Conservation (phyloP, 2,888 invertebrate species). For the Acleris laterana region DNA sequence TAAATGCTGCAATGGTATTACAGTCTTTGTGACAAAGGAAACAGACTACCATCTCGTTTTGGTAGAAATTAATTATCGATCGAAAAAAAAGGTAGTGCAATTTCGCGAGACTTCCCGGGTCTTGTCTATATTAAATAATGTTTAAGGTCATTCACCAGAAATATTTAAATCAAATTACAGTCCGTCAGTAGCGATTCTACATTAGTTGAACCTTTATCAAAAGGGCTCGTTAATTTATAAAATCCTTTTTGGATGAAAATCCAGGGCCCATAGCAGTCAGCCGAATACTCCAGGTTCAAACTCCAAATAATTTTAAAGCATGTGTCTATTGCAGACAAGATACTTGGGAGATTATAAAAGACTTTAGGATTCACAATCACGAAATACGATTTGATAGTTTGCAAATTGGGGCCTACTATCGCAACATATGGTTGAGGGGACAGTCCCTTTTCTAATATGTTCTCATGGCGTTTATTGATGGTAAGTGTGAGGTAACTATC, state of each 20-base stretch:
- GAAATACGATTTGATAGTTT: constrained; percentile 7
- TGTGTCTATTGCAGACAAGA: constrained; percentile 23
- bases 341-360: constrained; percentile 7
- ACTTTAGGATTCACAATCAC: constrained; percentile 7
- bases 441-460: constrained; percentile 1
- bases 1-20: background rate
- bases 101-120: background rate
- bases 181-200: constrained; percentile 23
- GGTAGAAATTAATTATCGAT: background rate
- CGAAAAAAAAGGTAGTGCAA: background rate
- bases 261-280: constrained; percentile 23
- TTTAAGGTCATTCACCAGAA: background rate
- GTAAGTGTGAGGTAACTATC: background rate
- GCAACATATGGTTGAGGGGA: constrained; percentile 17
- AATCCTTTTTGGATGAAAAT: constrained; percentile 31
- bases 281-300: constrained; percentile 22
- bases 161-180: constrained; percentile 11
- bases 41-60: background rate
- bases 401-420: constrained; percentile 13
- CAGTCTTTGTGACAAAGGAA: constrained; percentile 8
- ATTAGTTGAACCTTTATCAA: constrained; percentile 21
- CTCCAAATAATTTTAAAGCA: constrained; percentile 30
- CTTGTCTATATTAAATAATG: background rate
- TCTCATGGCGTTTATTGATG: background rate
- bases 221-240: constrained; percentile 18